Base-by-base conservation (phyloP, 2,888 invertebrate species). In the Lepidonotus clava region DNA sequence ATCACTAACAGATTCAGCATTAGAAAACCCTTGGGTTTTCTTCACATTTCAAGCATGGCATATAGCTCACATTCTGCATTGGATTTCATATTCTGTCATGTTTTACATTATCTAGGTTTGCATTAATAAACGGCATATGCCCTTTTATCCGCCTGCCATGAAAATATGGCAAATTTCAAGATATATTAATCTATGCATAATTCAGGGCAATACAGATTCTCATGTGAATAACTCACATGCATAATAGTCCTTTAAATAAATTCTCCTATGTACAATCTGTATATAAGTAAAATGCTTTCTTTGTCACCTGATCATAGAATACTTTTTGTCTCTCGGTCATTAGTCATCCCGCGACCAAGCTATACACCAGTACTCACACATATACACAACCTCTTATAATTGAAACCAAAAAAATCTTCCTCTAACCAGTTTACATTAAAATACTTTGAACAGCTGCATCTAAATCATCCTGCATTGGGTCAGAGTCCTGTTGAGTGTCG, bases 361-460 rank as follows among this genome's bases (percentile, higher is more conserved):
- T 46, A 6, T 11, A 6, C 8, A 46, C 46, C 46, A 46, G 6
- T 46, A 46, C 46, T 6, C 18, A 46, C 18, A 46, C 18, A 46
- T 46, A 46, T 46, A 46, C 18, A 46, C 46, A 11, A 46, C 18
- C 46, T 46, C 46, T 46, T 11, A 46, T 6, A 11, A 6, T 18
- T 11, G 6, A 11, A 46, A 46, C 46, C 34, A 71, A 71, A 18
- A 71, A 36, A 34, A 36, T 36, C 21, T 5, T 11, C 36, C 18
- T 71, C 24, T 71, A 80, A 46, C 46, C 46, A 41, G n/a, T n/a
- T 71, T 28, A 83, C 83, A 83, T 83, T 14, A 86, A 61, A 80
- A 86, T 86, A 86, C 86, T 86, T 36, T 86, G 76, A 24, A 86
- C 86, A 38, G 86, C 86, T 53, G 86, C 86, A 41, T 86, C 86